A percentile compares a stretch with the other conserved stretches of the same genome.
Conservation (phyloP, 2,888 invertebrate genomes). For the Drosophila subsilvestris region DNA sequence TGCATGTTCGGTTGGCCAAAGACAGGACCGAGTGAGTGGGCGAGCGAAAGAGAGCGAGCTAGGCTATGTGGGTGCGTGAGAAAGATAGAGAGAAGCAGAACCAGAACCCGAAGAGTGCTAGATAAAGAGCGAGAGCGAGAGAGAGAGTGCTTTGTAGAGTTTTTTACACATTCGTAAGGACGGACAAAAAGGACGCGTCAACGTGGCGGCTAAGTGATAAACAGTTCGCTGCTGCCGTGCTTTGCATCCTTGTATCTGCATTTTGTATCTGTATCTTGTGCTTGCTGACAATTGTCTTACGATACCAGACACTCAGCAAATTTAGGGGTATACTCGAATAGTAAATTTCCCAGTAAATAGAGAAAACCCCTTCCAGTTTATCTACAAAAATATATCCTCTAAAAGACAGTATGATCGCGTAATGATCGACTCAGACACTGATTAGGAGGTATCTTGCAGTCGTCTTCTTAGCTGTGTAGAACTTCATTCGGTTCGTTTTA, state of each 20-base stretch:
- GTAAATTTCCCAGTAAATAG: not conserved
- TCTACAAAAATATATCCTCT: too few species aligned
- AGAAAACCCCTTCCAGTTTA: not conserved
- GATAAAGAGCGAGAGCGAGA: not conserved
- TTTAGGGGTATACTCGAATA: not conserved
- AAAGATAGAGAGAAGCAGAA: not conserved
- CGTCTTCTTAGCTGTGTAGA: not conserved
- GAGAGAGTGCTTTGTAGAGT: conserved; percentile 63
- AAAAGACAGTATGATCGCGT: conserved; percentile 10
- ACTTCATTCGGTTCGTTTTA: conserved; percentile 33
- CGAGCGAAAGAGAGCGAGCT: conserved; percentile 23
- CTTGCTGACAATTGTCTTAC: conserved; percentile 54
- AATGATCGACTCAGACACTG: not conserved
- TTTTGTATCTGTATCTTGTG: conserved; percentile 34
- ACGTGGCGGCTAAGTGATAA: conserved; percentile 77
- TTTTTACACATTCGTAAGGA: conserved; percentile 63
- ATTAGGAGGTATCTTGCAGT: not conserved
- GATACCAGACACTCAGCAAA: not conserved
- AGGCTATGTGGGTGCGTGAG: conserved; percentile 19
- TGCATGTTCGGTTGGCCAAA: conserved; percentile 51
- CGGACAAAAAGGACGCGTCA: conserved; percentile 49
- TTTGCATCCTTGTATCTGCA: conserved; percentile 42
- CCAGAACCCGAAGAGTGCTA: conserved; percentile 37
- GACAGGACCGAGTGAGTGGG: conserved; percentile 50
- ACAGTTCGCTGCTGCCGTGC: conserved; percentile 48